Percentiles rank a stretch among this genome's conserved stretches.
Evolutionary conservation across 2,888 invertebrate genomes (phyloP).

Genomic region (Drosophila neutralis): DNA sequence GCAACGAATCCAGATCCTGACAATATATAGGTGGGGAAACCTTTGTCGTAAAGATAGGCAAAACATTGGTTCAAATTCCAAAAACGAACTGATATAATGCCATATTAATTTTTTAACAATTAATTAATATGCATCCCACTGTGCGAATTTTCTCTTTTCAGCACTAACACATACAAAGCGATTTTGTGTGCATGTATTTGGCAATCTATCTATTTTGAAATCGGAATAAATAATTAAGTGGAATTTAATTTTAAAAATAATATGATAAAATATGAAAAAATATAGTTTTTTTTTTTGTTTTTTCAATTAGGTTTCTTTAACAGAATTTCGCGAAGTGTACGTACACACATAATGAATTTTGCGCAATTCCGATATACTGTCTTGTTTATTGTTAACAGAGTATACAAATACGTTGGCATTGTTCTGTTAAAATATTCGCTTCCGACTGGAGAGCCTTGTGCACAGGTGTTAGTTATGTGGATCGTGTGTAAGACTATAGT

Average conservation of each 20-base stretch:
- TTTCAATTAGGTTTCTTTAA: not conserved
- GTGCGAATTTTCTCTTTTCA: not conserved
- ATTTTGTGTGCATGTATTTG: not conserved
- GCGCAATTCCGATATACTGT: not conserved
- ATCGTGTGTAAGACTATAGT: constrained; percentile 6
- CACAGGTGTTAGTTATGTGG: constrained; percentile 34
- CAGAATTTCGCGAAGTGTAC: not conserved
- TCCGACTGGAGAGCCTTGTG: constrained; percentile 26
- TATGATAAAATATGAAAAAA: not conserved
- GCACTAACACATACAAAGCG: too few species aligned
- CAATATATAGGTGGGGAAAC: not conserved
- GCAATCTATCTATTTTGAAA: not conserved
- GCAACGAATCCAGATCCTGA: not conserved
- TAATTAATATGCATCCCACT: not conserved
- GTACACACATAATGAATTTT: not conserved
- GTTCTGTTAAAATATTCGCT: constrained; percentile 52
- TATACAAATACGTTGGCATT: constrained; percentile 13
- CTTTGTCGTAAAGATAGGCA: not conserved
- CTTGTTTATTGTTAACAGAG: not conserved
- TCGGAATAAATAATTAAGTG: not conserved
- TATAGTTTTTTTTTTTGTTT: not conserved
- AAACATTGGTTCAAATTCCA: not conserved
- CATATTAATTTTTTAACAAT: not conserved
- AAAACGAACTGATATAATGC: too few species aligned
- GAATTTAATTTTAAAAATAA: not conserved